A percentile compares a stretch with the other conserved stretches of the same genome.
Conservation (phyloP, 2,888 invertebrate species). For the Thelaira solivaga region DNA sequence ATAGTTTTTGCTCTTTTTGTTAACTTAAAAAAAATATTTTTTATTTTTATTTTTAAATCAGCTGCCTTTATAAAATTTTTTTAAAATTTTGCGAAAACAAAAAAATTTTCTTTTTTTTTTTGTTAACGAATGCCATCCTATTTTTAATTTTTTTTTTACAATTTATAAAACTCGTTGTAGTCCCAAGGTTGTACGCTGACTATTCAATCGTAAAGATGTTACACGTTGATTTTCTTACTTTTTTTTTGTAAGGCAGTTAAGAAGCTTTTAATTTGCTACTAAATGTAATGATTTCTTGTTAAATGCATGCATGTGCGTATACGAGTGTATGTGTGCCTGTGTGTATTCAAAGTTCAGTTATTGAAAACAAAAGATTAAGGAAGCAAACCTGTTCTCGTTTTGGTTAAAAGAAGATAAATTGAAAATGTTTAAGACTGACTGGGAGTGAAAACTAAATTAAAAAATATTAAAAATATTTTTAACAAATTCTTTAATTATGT, state of each 20-base stretch:
- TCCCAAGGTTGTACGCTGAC: conserved; percentile 43
- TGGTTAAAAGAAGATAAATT: neutral
- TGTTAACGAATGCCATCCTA: no score
- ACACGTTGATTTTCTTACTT: conserved; percentile 17
- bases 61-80: conserved; percentile 18
- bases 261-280: neutral
- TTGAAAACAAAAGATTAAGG: conserved; percentile 12
- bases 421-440: no score
- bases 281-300: neutral
- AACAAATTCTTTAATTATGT: no score
- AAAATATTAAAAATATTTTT: no score
- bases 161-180: conserved; percentile 46
- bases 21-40: neutral
- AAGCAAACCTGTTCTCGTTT: neutral
- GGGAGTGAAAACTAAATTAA: no score
- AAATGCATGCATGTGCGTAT: neutral
- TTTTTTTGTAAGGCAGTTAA: neutral
- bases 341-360: no score
- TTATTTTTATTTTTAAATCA: conserved; percentile 2
- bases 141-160: neutral
- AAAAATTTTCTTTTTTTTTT: neutral
- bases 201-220: conserved; percentile 27
- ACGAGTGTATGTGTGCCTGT: neutral
- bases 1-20: neutral
- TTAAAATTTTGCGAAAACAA: conserved; percentile 9